phyloP scores from a whole-genome alignment of 2,113 vertebrate species.

The Tupaia chinensis region DNA sequence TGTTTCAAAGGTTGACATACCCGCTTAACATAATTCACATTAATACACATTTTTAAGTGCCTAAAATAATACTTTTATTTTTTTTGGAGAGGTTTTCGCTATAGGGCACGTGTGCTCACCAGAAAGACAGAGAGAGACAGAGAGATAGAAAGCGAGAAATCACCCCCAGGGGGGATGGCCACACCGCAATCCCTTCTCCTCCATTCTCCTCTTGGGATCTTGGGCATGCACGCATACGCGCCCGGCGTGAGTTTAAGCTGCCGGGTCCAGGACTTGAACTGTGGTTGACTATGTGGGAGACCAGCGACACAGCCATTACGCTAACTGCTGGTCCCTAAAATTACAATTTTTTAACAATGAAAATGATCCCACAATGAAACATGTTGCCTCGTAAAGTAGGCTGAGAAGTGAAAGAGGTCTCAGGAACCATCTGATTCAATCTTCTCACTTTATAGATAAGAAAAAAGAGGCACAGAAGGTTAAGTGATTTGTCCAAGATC shows the following conservation, averaged over 20 bases:
- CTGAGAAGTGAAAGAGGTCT: constrained; percentile 29
- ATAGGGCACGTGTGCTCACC: no score
- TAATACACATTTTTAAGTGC: constrained; percentile 11
- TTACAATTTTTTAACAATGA: constrained; percentile 44
- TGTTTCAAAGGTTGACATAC: constrained; percentile 8
- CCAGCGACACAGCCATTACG: no score
- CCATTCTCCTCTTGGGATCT: no score
- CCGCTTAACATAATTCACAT: constrained; percentile 38
- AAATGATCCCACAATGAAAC: constrained; percentile 47
- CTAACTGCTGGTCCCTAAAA: neutral
- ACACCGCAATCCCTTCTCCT: no score
- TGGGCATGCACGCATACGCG: no score
- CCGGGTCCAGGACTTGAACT: no score
- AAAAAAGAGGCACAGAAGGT: neutral
- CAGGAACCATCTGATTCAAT: constrained; percentile 41
- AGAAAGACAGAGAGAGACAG: no score
- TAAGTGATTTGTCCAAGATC: constrained; percentile 14
- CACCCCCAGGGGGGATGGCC: no score
- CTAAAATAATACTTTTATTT: constrained; percentile 45
- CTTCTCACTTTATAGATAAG: constrained; percentile 36
- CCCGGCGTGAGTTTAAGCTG: no score
- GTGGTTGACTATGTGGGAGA: no score
- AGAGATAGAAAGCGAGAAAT: no score
- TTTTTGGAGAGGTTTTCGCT: neutral
- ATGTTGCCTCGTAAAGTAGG: neutral